Percentiles rank a stretch among this genome's conserved stretches.
Conservation (phyloP, 2,113 vertebrate species). For the Alexandromys fortis region DNA sequence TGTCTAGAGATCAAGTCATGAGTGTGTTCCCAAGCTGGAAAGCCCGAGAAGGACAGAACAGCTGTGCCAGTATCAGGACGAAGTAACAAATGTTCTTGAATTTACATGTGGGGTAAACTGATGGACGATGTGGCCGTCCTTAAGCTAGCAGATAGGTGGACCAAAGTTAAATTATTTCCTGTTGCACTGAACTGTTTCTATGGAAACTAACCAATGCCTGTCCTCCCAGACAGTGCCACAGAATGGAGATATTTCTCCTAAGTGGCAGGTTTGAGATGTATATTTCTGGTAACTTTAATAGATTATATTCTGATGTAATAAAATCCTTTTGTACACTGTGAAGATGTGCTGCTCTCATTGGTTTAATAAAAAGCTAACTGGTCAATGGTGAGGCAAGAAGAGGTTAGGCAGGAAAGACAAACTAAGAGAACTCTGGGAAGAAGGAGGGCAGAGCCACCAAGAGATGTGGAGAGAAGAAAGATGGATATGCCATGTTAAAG, state of each 20-base stretch:
- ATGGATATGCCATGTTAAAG: no score
- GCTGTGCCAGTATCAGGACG: conserved; percentile 71
- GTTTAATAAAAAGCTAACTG: no score
- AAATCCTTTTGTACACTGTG: no score
- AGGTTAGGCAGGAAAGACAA: no score
- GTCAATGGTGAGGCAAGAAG: no score
- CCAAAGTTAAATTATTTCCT: conserved; percentile 83
- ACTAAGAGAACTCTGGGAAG: no score
- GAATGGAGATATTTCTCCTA: conserved; percentile 63
- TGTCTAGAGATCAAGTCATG: conserved; percentile 75
- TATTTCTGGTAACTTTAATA: conserved; percentile 77
- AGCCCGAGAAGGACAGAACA: conserved; percentile 70
- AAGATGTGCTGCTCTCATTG: no score
- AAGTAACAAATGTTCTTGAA: conserved; percentile 82
- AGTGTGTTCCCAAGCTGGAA: conserved; percentile 69
- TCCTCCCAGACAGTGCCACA: conserved; percentile 58
- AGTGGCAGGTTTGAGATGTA: conserved; percentile 73
- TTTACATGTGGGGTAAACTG: no score
- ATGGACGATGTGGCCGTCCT: conserved; percentile 66
- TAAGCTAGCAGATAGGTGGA: conserved; percentile 80
- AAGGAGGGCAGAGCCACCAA: no score
- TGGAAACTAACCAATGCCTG: conserved; percentile 62
- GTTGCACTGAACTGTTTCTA: conserved; percentile 62
- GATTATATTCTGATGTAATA: conserved; percentile 44
- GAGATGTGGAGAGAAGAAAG: no score